Conservation (phyloP, 2,888 invertebrate genomes). For the Hesperia comma region DNA sequence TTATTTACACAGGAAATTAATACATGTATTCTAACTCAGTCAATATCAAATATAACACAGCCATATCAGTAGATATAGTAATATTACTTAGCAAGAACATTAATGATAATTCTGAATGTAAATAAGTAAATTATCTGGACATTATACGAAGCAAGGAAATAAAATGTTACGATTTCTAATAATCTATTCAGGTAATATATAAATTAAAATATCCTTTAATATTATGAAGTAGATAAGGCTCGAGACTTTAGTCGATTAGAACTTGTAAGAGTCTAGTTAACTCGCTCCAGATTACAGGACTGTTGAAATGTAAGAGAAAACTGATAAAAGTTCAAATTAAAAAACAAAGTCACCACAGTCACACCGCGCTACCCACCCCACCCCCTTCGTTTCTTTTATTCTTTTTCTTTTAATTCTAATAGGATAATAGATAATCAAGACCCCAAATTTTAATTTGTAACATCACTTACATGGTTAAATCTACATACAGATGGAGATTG, state of each 20-base stretch:
- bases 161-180: slow-evolving; percentile 19
- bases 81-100: slow-evolving; percentile 11
- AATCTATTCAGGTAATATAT: slow-evolving; percentile 1
- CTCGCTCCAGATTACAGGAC: no score
- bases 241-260: slow-evolving; percentile 1
- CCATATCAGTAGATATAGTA: not conserved
- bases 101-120: slow-evolving; percentile 8
- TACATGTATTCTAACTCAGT: not conserved
- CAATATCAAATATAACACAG: slow-evolving; percentile 2
- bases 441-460: no score
- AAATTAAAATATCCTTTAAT: slow-evolving; percentile 11
- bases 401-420: no score
- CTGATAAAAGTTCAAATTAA: no score
- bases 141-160: slow-evolving; percentile 20
- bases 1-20: not conserved
- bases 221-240: not conserved
- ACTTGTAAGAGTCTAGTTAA: not conserved
- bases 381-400: no score
- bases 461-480: no score
- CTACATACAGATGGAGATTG: no score
- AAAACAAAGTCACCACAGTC: no score
- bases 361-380: no score
- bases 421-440: no score
- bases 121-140: slow-evolving; percentile 2
- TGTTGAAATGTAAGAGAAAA: no score